Evolutionary conservation across 2,797 vertebrate species (phyloP).

Genomic region (Tenualosa thibaudeaui): DNA sequence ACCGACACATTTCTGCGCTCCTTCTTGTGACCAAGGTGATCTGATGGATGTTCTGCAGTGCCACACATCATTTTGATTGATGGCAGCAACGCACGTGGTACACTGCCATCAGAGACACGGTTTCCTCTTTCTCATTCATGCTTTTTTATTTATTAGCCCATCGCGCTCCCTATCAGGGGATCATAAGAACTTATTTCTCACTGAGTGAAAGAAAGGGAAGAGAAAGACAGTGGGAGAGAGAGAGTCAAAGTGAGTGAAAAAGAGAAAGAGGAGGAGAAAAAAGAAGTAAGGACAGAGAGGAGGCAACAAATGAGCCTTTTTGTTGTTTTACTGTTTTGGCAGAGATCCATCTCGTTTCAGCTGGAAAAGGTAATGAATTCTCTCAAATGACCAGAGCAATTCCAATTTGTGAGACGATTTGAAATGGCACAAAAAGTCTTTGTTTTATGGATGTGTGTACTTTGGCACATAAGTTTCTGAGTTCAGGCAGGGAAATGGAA

Average conservation of each 20-base stretch:
- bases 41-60: conserved; percentile 50
- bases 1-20: conserved; percentile 15
- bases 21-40: conserved; percentile 45
- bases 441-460: conserved; percentile 51
- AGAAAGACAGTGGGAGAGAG: conserved; percentile 24
- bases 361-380: conserved; percentile 67
- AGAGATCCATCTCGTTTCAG: conserved; percentile 63
- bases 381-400: conserved; percentile 68
- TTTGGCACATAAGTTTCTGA: conserved; percentile 31
- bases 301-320: conserved; percentile 45
- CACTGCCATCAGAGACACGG: background rate
- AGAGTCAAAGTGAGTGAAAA: background rate
- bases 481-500: conserved; percentile 46
- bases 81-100: conserved; percentile 46
- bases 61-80: conserved; percentile 54
- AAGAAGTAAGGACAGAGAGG: conserved; percentile 18
- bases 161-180: conserved; percentile 45
- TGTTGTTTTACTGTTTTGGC: conserved; percentile 65
- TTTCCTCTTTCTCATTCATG: conserved; percentile 39
- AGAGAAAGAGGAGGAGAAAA: background rate
- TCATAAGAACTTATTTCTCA: conserved; percentile 53
- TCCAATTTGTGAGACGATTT: conserved; percentile 66
- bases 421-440: conserved; percentile 56
- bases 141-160: conserved; percentile 39
- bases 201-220: conserved; percentile 26